Conservation (phyloP, 2,113 vertebrate species). For the Mystacornis crossleyi region DNA sequence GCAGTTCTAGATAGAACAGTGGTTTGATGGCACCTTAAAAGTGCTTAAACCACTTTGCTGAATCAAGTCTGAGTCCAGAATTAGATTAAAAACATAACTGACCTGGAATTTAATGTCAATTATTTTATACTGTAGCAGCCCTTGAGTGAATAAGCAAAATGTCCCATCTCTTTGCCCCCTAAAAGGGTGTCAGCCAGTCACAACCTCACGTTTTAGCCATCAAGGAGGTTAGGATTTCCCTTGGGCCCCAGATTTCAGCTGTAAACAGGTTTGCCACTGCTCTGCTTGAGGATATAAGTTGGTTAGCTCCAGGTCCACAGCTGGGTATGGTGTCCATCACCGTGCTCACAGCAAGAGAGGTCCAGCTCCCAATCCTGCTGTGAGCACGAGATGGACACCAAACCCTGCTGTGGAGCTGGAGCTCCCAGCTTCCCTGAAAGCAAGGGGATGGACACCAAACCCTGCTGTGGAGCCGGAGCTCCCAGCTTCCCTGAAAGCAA, state of each 20-base stretch:
- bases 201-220: neutral
- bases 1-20: neutral
- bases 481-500: no score
- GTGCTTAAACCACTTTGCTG: neutral
- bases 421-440: neutral
- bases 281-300: neutral
- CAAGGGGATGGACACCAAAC: neutral
- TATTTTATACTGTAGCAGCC: neutral
- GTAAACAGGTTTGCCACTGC: neutral
- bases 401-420: neutral
- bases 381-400: neutral
- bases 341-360: fast-evolving
- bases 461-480: neutral
- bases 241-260: neutral
- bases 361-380: neutral
- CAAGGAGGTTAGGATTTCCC: neutral
- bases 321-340: neutral
- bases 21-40: neutral
- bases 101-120: neutral
- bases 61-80: neutral
- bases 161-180: neutral
- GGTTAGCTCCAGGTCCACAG: neutral
- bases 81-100: neutral
- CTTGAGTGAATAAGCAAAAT: neutral
- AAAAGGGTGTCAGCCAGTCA: neutral